These are phyloP conservation scores for Dilophus febrilis DNA, from an alignment of 2,888 invertebrate species.

Conservation along the genomic window DNA sequence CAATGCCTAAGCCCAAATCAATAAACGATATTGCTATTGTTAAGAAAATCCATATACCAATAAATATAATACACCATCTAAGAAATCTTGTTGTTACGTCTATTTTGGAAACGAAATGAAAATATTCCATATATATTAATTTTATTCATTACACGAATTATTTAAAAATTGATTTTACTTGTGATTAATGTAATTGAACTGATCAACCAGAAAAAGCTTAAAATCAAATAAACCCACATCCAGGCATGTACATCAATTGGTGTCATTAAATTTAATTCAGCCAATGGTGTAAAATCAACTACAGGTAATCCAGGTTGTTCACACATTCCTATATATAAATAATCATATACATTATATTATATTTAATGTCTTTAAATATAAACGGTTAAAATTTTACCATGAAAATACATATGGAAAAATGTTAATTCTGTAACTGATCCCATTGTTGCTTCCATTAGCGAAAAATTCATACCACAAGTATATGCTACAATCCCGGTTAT, in stretches of 20 bases:
- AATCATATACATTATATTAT: background rate
- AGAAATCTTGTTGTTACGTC: conserved; percentile 19
- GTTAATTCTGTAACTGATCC: conserved; percentile 18
- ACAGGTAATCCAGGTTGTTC: conserved; percentile 11
- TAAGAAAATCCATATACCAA: conserved; percentile 23
- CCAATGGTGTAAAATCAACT: conserved; percentile 13
- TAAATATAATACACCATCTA: conserved; percentile 13
- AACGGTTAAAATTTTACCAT: conserved; percentile 12
- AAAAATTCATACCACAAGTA: conserved; percentile 20
- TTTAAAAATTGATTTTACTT: too few relatives aligned
- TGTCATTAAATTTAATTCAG: conserved; percentile 17
- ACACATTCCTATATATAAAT: conserved; percentile 12
- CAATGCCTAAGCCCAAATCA: conserved; percentile 24
- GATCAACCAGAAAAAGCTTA: conserved; percentile 23
- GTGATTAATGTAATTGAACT: conserved; percentile 20
- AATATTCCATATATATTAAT: background rate
- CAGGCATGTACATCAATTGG: conserved; percentile 21
- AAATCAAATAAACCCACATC: conserved; percentile 23
- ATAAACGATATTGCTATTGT: conserved; percentile 19
- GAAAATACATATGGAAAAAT: conserved; percentile 26
- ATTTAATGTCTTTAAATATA: background rate
- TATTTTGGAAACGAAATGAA: conserved; percentile 8
- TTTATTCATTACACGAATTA: conserved; percentile 11
- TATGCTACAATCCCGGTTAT: conserved; percentile 26
- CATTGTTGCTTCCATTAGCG: conserved; percentile 12